Evolutionary conservation across 2,797 vertebrate species (phyloP).

Genomic region (Pachyuromys duprasi): DNA sequence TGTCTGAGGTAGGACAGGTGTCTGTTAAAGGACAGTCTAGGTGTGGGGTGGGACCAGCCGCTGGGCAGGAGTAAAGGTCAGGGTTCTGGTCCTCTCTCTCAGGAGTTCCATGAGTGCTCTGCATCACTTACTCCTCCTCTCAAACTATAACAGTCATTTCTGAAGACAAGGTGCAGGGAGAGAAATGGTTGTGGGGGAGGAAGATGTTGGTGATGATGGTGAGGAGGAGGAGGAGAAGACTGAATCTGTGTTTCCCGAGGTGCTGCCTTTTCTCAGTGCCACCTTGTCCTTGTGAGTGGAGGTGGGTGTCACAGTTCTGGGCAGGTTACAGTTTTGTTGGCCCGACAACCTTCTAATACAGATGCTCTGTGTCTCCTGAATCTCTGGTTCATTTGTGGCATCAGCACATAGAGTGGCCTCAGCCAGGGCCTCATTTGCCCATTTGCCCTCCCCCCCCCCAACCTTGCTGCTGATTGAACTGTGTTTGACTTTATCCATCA

Average conservation of each 20-base stretch:
- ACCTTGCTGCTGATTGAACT: background rate
- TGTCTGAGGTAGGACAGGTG: background rate
- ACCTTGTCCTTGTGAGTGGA: too few species aligned
- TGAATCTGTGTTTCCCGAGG: background rate
- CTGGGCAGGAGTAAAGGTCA: background rate
- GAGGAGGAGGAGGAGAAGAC: background rate
- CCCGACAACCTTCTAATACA: fast-evolving
- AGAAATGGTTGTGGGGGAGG: background rate
- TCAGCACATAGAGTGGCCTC: background rate
- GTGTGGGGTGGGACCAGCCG: background rate
- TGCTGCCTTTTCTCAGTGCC: background rate
- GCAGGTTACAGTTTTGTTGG: background rate
- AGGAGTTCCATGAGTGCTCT: background rate
- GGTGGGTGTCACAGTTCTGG: background rate
- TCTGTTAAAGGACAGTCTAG: background rate
- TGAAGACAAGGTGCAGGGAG: background rate
- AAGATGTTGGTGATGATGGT: background rate
- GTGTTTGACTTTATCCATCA: background rate
- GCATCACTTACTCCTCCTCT: too few species aligned
- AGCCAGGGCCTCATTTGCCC: background rate
- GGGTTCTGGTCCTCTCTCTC: background rate
- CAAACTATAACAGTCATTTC: fast-evolving
- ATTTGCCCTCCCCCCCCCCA: background rate
- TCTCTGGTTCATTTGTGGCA: background rate
- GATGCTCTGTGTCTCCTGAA: background rate